Conservation (phyloP, 2,797 vertebrate species). For the Streptopelia turtur region DNA sequence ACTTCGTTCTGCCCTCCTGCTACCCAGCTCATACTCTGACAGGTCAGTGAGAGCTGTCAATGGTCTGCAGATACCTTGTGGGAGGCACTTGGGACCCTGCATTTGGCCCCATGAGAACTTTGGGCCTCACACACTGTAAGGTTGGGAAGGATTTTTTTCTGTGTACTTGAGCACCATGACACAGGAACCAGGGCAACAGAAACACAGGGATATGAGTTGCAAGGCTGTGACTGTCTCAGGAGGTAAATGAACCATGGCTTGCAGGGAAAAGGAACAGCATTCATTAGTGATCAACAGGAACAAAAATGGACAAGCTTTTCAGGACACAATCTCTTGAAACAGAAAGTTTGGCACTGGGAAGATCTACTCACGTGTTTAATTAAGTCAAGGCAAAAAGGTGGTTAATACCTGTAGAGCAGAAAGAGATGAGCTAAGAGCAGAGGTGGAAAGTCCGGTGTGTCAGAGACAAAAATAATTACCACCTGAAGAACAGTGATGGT, state of each 20-base stretch:
- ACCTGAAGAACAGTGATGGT: neutral
- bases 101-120: neutral
- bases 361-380: neutral
- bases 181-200: neutral
- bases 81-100: neutral
- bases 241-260: neutral
- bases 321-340: neutral
- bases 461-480: neutral
- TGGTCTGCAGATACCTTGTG: neutral
- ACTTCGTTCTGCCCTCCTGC: accelerated
- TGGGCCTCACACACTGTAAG: accelerated
- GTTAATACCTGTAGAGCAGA: neutral
- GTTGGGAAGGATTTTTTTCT: neutral
- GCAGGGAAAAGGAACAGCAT: neutral
- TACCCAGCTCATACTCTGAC: neutral
- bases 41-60: neutral
- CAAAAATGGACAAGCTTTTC: neutral
- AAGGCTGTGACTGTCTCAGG: neutral
- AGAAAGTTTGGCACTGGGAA: neutral
- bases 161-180: neutral
- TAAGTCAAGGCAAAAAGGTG: neutral
- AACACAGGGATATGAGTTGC: neutral
- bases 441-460: neutral
- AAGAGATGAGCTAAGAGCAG: neutral
- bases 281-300: neutral